A percentile compares a stretch with the other conserved stretches of the same genome.
These are phyloP conservation scores for Paracentrotus lividus DNA, from an alignment of 53 echinoderm and acorn worm species.

Conservation along the genomic window DNA sequence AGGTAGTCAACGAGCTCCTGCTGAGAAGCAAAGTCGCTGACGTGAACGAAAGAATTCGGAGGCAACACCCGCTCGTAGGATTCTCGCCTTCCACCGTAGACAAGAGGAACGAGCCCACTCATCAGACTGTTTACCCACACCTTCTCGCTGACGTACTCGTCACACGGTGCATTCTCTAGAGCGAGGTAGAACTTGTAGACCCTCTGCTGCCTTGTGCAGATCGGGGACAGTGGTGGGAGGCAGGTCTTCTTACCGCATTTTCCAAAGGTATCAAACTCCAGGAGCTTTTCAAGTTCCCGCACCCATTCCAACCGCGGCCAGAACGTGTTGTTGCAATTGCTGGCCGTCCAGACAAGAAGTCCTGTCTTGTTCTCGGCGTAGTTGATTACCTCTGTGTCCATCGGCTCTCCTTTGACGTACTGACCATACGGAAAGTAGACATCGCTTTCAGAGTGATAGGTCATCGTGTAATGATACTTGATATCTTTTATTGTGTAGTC, in stretches of 20 bases:
- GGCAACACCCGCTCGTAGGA: slow-evolving; percentile 84
- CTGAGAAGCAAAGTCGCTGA: slow-evolving; percentile 78
- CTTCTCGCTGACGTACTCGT: slow-evolving; percentile 90
- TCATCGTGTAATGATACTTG: slow-evolving; percentile 83
- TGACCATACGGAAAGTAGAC: slow-evolving; percentile 81
- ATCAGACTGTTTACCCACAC: slow-evolving; percentile 85
- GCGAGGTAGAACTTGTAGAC: slow-evolving; percentile 90
- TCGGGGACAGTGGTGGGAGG: slow-evolving; percentile 81
- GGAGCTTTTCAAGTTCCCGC: slow-evolving; percentile 69
- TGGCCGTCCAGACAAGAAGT: slow-evolving; percentile 88
- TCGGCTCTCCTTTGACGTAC: slow-evolving; percentile 74
- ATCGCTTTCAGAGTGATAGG: slow-evolving; percentile 82
- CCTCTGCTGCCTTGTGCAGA: slow-evolving; percentile 76
- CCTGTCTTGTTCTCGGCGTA: slow-evolving; percentile 77
- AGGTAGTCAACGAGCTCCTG: slow-evolving; percentile 78
- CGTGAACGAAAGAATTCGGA: slow-evolving; percentile 85
- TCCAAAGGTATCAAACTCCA: slow-evolving; percentile 83
- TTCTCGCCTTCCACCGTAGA: slow-evolving; percentile 85
- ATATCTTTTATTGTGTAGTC: slow-evolving; percentile 80
- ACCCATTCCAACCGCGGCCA: slow-evolving; percentile 90
- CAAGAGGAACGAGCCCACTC: slow-evolving; percentile 83
- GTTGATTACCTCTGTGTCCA: slow-evolving; percentile 67
- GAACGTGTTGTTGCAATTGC: slow-evolving; percentile 89
- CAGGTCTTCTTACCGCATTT: slow-evolving; percentile 81
- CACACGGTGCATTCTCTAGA: slow-evolving; percentile 88